Base-by-base conservation (phyloP, 2,888 invertebrate species). In the Poecilobothrus nobilitatus region DNA sequence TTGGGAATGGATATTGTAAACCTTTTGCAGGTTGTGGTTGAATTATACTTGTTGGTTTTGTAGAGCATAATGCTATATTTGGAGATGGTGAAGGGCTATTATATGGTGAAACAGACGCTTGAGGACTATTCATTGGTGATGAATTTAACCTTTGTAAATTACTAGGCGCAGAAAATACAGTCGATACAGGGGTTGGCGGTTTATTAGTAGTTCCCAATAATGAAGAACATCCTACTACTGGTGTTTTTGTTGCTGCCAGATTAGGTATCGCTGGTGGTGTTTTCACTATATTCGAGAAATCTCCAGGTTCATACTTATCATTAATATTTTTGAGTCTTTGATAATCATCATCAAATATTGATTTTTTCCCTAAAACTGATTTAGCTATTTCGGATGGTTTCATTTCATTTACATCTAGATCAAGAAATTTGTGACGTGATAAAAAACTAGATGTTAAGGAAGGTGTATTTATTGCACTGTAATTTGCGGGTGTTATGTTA, bases 301-400 rank as follows among this genome's bases (percentile, higher is more conserved):
- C 74, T 81, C 81, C 85, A 71, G 85, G 88, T 83, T 95, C 88
- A 83, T 94, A 89, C 83, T 93, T 88, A 81, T 95, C 89, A 78
- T 89, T 86, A 70, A 92, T 90, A 76, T 92, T 93, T 80, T 95
- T 95, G 70, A 97, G 84, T 53, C 97, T 86, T 81, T 96, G 95
- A 63, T 92, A 89, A 80, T 97, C 97, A 80, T 97, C 97, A 79
- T 97, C 97, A 81, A 97, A 97, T 68, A 97, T 94, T 67, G 95
- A 95, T 72, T 92, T 89, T 80, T 94, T 94, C 7, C 95, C 94
- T 76, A 97, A 85, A 75, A 97, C 87, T 33, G 94, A 93, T 77
- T 94, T 92, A 62, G 95, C 92, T 76, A 97, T 95, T 76, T 95
- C 95, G 33, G 96, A 96, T 0, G 95, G 96, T 79, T 95, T 93